Conservation (phyloP, 2,888 invertebrate genomes). For the Conchocele bisecta region DNA sequence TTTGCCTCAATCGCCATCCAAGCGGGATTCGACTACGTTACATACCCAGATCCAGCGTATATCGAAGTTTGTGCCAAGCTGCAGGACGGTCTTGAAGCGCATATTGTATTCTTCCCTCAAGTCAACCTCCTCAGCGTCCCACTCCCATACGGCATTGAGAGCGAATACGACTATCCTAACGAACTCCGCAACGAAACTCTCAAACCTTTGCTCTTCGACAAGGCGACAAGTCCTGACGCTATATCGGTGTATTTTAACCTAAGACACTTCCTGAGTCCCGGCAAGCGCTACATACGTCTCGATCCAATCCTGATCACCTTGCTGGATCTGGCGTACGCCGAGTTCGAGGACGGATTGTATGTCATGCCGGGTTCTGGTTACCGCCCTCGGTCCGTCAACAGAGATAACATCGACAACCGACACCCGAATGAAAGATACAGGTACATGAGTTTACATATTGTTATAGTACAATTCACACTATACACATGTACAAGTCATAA, state of each 20-base stretch:
- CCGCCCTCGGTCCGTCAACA: conserved; percentile 55
- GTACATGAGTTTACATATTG: too few species aligned
- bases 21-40: conserved; percentile 62
- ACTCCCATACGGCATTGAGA: conserved; percentile 39
- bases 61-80: conserved; percentile 59
- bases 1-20: too few species aligned
- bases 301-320: conserved; percentile 53
- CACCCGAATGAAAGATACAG: conserved; percentile 55
- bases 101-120: conserved; percentile 47
- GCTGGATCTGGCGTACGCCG: conserved; percentile 52
- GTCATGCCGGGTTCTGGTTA: conserved; percentile 56
- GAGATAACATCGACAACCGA: conserved; percentile 54
- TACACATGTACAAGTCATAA: too few species aligned
- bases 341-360: conserved; percentile 33
- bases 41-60: conserved; percentile 16
- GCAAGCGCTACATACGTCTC: conserved; percentile 56
- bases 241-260: conserved; percentile 55
- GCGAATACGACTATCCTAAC: conserved; percentile 56
- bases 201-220: conserved; percentile 48
- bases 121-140: conserved; percentile 43
- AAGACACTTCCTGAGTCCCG: conserved; percentile 43
- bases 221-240: conserved; percentile 19
- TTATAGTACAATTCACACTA: too few species aligned
- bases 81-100: conserved; percentile 56
- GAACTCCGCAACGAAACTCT: conserved; percentile 38